Base-by-base conservation (phyloP, 2,113 vertebrate genomes). In the Rhynchomys soricoides region DNA sequence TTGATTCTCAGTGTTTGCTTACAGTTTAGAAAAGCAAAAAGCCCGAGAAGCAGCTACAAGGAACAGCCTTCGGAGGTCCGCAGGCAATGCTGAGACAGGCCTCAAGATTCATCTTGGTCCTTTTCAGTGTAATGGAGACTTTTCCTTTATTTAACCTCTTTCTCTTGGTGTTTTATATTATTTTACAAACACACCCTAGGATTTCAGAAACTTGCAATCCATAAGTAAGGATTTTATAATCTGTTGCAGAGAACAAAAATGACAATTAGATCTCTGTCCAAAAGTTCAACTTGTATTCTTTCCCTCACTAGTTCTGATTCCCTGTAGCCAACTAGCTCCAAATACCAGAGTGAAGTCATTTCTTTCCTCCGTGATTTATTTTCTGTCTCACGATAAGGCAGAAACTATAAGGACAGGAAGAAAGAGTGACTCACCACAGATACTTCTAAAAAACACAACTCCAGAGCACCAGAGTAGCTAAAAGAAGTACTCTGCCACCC, bases 281-380 rank as follows among this genome's bases (percentile, higher is more conserved):
- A 94, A 94, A 96, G 81, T 93, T 97, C 89, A 94, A 48, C 95
- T 97, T 90, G 43, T 68, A 92, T 90, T 95, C 66, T 96, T 96
- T 95, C 90, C 70, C 89, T 91, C 92, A 64, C 89, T 82, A 96
- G 83, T 77, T 95, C 91, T 89, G 82, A 95, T 85, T 96, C 94
- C 89, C 91, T 93, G 93, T 55, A 90, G 89, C 86, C 85, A 64
- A 93, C 89, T 96, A 91, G 95, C 94, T 97, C 82, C 37, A n/a
- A n/a, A 70, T 7, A 66, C 86, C 88, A 92, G 66, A 88, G 43
- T 96, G 96, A 97, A 96, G 93, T 95, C 73, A 97, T 97, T 97
- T 94, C 96, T 97, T 96, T 96, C 57, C 89, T 97, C 89, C 81
- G 79, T 95, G 95, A 97, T 97, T 97, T 97, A 97, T 91, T 95